These are phyloP conservation scores for Archocentrus centrarchus DNA, from an alignment of 2,113 vertebrate genomes.

Conservation along the genomic window DNA sequence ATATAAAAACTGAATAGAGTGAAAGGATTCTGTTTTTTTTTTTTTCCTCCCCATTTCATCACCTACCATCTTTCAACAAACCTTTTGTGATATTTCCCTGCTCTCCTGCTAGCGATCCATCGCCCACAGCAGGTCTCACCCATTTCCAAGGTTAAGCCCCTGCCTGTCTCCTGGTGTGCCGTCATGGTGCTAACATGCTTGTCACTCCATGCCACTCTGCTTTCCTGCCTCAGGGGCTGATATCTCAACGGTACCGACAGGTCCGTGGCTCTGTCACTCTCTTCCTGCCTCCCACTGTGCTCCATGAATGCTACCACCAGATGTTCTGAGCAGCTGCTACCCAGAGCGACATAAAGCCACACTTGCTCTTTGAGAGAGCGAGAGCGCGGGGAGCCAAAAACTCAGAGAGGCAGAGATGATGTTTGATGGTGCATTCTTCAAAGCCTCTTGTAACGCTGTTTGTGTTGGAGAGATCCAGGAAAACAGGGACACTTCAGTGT, in stretches of 20 bases:
- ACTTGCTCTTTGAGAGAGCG: constrained; percentile 31
- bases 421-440: constrained; percentile 35
- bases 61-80: constrained; percentile 38
- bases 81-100: constrained; percentile 27
- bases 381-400: constrained; percentile 9
- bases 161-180: constrained; percentile 41
- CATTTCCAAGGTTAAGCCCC: constrained; percentile 56
- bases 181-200: constrained; percentile 51
- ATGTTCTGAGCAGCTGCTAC: constrained; percentile 76
- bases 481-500: constrained; percentile 46
- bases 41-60: constrained; percentile 21
- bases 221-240: constrained; percentile 36
- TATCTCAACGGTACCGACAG: constrained; percentile 48
- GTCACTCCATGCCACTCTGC: constrained; percentile 48
- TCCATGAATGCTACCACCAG: constrained; percentile 57
- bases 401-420: constrained; percentile 3
- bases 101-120: background rate
- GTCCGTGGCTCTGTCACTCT: constrained; percentile 50
- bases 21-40: background rate
- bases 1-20: constrained; percentile 1
- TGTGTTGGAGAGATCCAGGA: constrained; percentile 25
- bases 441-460: constrained; percentile 19
- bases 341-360: constrained; percentile 42
- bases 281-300: constrained; percentile 54
- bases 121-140: constrained; percentile 28